These are phyloP conservation scores for Megaceryle maxima DNA, from an alignment of 2,113 vertebrate species.

Conservation along the genomic window DNA sequence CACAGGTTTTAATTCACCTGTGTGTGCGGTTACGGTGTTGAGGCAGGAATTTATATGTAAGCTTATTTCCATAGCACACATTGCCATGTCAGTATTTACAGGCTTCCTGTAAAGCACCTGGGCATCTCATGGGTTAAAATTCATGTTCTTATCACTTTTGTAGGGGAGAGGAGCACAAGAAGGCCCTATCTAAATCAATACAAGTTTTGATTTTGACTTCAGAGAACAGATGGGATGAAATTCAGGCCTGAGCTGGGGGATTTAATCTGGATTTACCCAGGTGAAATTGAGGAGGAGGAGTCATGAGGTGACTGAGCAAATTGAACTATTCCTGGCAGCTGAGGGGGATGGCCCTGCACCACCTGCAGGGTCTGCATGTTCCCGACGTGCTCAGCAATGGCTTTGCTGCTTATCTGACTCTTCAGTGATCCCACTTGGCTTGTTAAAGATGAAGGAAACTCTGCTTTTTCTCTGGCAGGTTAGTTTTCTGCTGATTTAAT, in stretches of 20 bases:
- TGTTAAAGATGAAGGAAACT: neutral
- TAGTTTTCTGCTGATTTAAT: neutral
- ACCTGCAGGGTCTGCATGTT: neutral
- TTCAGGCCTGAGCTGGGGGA: neutral
- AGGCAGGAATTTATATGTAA: neutral
- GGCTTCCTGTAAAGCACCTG: neutral
- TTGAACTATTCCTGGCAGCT: neutral
- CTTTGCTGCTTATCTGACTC: neutral
- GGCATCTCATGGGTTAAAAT: neutral
- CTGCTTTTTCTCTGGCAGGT: neutral
- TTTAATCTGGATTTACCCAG: neutral
- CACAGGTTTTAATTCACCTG: neutral
- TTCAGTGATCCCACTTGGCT: neutral
- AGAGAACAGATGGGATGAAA: neutral
- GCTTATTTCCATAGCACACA: neutral
- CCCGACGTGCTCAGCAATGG: neutral
- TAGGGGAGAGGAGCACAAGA: neutral
- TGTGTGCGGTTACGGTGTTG: neutral
- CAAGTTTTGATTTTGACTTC: neutral
- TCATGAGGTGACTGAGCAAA: neutral
- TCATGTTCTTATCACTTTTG: neutral
- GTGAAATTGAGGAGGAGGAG: neutral
- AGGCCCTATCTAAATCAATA: neutral
- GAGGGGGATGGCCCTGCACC: neutral
- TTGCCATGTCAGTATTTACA: neutral